phyloP scores from a whole-genome alignment of 2,797 vertebrate species.

The Fistularia commersonii region DNA sequence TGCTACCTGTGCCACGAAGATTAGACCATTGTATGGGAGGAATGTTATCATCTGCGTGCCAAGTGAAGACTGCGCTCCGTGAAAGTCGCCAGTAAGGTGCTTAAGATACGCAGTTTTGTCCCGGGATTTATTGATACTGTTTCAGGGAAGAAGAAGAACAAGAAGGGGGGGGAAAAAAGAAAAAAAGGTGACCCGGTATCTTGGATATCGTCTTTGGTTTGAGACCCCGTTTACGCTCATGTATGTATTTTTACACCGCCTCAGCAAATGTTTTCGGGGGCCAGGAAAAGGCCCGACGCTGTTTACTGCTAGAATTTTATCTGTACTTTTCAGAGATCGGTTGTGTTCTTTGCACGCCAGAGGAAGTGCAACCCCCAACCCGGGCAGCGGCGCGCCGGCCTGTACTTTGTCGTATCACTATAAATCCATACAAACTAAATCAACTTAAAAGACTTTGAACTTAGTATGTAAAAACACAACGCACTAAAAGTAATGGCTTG shows the following conservation, averaged over 20 bases:
- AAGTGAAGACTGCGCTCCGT: slow-evolving; percentile 66
- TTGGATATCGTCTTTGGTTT: slow-evolving; percentile 58
- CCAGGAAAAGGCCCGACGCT: slow-evolving; percentile 48
- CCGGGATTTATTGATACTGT: slow-evolving; percentile 73
- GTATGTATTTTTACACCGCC: slow-evolving; percentile 63
- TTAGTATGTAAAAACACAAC: slow-evolving; percentile 55
- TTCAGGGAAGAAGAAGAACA: slow-evolving; percentile 36
- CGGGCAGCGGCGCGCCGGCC: slow-evolving; percentile 18
- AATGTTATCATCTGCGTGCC: slow-evolving; percentile 76
- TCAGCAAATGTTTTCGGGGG: slow-evolving; percentile 64
- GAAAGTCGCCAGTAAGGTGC: slow-evolving; percentile 77
- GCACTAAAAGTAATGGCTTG: slow-evolving; percentile 45
- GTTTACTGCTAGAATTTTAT: slow-evolving; percentile 64
- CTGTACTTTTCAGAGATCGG: slow-evolving; percentile 69
- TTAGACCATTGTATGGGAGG: slow-evolving; percentile 74
- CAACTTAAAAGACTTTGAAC: slow-evolving; percentile 57
- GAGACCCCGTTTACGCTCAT: slow-evolving; percentile 39
- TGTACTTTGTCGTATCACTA: slow-evolving; percentile 31
- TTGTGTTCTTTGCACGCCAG: slow-evolving; percentile 66
- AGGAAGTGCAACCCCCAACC: slow-evolving; percentile 46
- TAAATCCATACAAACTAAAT: slow-evolving; percentile 51
- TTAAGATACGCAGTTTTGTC: slow-evolving; percentile 77
- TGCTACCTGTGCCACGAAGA: slow-evolving; percentile 81
- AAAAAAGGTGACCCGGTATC: slow-evolving; percentile 72
- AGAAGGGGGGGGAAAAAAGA: no score